Evolutionary conservation across 2,888 invertebrate species (phyloP).

Genomic region (Sturmia bella): DNA sequence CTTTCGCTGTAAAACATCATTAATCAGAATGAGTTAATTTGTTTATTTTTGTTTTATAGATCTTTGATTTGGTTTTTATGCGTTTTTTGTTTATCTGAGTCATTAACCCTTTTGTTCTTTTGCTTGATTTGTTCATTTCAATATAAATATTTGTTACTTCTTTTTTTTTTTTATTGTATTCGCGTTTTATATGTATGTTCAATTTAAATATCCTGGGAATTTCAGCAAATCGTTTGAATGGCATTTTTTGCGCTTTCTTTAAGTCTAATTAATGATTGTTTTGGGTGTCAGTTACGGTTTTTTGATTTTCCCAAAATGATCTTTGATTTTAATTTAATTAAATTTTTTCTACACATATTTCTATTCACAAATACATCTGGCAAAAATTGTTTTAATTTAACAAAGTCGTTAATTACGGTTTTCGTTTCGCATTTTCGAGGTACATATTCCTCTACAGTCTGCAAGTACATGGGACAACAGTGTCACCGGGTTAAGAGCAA

Average conservation of each 20-base stretch:
- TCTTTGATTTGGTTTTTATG: slow-evolving; percentile 63
- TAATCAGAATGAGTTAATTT: slow-evolving; percentile 71
- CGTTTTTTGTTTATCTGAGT: slow-evolving; percentile 73
- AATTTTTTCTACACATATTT: slow-evolving; percentile 25
- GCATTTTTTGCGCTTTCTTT: slow-evolving; percentile 33
- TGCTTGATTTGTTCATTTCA: slow-evolving; percentile 54
- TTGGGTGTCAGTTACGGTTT: slow-evolving; percentile 68
- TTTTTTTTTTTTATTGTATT: slow-evolving; percentile 18
- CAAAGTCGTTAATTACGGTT: slow-evolving; percentile 66
- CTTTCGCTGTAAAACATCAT: slow-evolving; percentile 57
- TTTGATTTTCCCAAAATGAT: slow-evolving; percentile 49
- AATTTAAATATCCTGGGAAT: slow-evolving; percentile 66
- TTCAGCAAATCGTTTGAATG: slow-evolving; percentile 28
- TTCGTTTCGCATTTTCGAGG: background rate
- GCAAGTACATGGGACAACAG: background rate
- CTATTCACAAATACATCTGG: background rate
- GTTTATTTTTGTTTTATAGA: slow-evolving; percentile 67
- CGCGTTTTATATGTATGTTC: slow-evolving; percentile 40
- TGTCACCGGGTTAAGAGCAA: slow-evolving; percentile 43
- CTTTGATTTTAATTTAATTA: slow-evolving; percentile 68
- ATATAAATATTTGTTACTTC: slow-evolving; percentile 67
- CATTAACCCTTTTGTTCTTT: slow-evolving; percentile 80
- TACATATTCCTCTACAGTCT: background rate
- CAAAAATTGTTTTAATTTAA: slow-evolving; percentile 36
- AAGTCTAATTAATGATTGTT: slow-evolving; percentile 69